These are phyloP conservation scores for Lycopodina hypogea DNA, from an alignment of 37 sponge, comb jelly and placozoan genomes.

Conservation along the genomic window DNA sequence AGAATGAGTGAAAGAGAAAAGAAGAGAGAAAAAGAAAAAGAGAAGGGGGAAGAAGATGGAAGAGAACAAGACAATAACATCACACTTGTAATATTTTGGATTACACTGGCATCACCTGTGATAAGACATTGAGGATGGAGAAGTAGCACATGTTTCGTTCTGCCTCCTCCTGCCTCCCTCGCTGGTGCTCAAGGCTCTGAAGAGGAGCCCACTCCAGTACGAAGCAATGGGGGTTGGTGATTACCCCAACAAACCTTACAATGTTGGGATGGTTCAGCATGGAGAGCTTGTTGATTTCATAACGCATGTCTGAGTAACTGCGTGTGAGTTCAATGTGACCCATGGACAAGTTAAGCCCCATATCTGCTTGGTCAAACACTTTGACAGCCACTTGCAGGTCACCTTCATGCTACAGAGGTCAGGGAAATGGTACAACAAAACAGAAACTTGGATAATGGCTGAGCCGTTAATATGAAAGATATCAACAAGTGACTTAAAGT, in stretches of 20 bases:
- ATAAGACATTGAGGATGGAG: conserved; percentile 16
- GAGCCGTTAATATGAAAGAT: too few species aligned
- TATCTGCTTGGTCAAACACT: conserved; percentile 35
- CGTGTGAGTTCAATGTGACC: conserved; percentile 30
- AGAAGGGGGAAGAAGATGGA: too few species aligned
- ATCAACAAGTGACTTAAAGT: too few species aligned
- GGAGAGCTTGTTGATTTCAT: conserved; percentile 63
- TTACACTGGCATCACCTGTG: conserved; percentile 31
- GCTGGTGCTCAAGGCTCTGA: conserved; percentile 48
- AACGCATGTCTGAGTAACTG: conserved; percentile 65
- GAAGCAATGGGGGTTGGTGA: conserved; percentile 63
- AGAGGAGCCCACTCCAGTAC: conserved; percentile 80
- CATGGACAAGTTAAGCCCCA: not conserved
- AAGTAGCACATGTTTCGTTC: conserved; percentile 15
- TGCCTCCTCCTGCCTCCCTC: not conserved
- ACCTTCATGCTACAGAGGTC: not conserved
- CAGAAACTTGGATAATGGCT: too few species aligned
- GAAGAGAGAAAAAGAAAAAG: too few species aligned
- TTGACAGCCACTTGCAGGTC: conserved; percentile 53
- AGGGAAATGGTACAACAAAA: not conserved
- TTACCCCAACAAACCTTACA: conserved; percentile 56
- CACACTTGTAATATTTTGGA: too few species aligned
- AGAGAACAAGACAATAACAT: too few species aligned
- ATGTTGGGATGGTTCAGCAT: conserved; percentile 50
- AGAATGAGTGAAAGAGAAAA: too few species aligned